Conservation (phyloP, 2,888 invertebrate genomes). For the Torymus tubicola region DNA sequence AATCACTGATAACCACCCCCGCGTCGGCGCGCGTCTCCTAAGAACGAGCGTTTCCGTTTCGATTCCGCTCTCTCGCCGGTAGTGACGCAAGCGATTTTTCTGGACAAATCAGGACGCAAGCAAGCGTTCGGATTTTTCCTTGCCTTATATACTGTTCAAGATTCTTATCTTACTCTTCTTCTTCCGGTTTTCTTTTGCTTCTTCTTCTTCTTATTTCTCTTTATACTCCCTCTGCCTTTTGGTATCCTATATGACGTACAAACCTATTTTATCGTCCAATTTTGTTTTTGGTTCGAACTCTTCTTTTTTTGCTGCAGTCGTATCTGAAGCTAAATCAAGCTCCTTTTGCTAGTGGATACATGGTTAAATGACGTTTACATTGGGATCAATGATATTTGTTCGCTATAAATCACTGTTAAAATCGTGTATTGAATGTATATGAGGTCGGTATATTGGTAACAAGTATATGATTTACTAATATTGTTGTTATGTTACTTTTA, state of each 20-base stretch:
- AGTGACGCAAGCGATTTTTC: constrained; percentile 60
- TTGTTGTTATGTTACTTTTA: too few species aligned
- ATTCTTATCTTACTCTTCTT: constrained; percentile 44
- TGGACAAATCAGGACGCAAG: constrained; percentile 27
- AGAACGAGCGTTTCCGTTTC: constrained; percentile 55
- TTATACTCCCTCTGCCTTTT: constrained; percentile 2
- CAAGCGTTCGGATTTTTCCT: constrained; percentile 5
- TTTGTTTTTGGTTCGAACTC: neutral
- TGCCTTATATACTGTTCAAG: constrained; percentile 39
- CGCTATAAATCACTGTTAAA: too few species aligned
- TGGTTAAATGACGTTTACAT: too few species aligned
- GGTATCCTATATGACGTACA: constrained; percentile 14
- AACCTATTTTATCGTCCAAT: constrained; percentile 11
- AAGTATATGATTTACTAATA: too few species aligned
- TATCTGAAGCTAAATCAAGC: constrained; percentile 18
- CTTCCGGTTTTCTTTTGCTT: constrained; percentile 35
- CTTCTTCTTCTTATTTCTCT: constrained; percentile 12
- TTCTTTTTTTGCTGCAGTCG: neutral
- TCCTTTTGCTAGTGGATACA: neutral
- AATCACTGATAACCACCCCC: constrained; percentile 44
- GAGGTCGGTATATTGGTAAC: too few species aligned
- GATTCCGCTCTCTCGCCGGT: constrained; percentile 55
- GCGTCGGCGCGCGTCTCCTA: neutral
- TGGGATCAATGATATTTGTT: too few species aligned
- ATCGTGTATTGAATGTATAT: too few species aligned